Evolutionary conservation across 2,888 invertebrate species (phyloP), one percentile per base, ranked within the genome.

Genomic region (Phania funesta): DNA sequence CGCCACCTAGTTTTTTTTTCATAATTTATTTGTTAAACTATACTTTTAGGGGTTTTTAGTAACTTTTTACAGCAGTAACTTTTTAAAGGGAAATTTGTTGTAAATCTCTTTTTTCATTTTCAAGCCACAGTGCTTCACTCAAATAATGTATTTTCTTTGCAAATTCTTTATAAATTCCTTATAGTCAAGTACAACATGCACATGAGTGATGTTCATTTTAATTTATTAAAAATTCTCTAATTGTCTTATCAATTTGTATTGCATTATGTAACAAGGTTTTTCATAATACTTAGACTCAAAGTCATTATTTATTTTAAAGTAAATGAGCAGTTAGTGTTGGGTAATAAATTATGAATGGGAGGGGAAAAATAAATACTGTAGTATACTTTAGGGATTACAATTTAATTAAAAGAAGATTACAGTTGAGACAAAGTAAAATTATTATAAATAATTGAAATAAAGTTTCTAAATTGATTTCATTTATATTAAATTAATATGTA

Each of bases 211-310:
- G 46, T 41, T 46, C 20, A 38, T 48, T 62, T 56, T n/a, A 56
- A 67, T 65, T 58, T 50, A 67, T 58, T 38, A 24, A 56, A 75
- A 26, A 67, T 44, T 67, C n/a, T 67, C 6, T 50, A 67, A 67
- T 76, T 76, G 67, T 76, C 41, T 58, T 65, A 75, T 75, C 58
- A 65, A 65, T 75, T 58, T 20, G 29, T 64, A 20, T 74, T 54
- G 22, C 32, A 38, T 26, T 38, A 8, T 22, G 41, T 13, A 20
- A 29, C 1, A 46, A 32, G 26, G 24, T 35, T 29, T 38, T 41
- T 41, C 13, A 0, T 7, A 50, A 22, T 62, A 46, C n/a, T 44
- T 35, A 44, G 4, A 41, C 22, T 16, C 32, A 35, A 44, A 50
- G 52, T 64, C 44, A 64, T 74, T 64, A 44, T 54, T 62, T 22